These are phyloP conservation scores for Erinaceus europaeus DNA, from an alignment of 2,113 vertebrate species.

Conservation along the genomic window DNA sequence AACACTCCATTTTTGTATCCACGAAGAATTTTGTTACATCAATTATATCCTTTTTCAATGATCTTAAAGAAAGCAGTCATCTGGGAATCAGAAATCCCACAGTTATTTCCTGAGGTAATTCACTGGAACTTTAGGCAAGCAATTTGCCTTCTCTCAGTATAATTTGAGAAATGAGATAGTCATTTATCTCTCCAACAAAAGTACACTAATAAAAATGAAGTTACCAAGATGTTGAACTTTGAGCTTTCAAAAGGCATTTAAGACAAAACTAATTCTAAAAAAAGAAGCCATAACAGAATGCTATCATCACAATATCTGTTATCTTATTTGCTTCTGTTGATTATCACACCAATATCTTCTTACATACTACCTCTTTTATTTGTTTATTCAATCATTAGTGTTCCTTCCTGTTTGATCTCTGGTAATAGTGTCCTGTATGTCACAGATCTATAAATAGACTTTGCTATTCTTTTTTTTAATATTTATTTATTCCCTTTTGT, in stretches of 20 bases:
- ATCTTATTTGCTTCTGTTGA: neutral
- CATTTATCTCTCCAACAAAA: neutral
- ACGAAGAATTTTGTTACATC: slow-evolving; percentile 49
- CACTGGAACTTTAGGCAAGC: neutral
- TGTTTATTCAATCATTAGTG: neutral
- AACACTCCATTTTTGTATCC: slow-evolving; percentile 38
- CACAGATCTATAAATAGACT: no score
- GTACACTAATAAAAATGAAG: neutral
- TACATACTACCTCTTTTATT: neutral
- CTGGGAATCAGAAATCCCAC: neutral
- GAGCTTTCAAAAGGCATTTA: slow-evolving; percentile 13
- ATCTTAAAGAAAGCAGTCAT: slow-evolving; percentile 41
- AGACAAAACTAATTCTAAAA: slow-evolving; percentile 15
- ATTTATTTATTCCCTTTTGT: no score
- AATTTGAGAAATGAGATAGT: neutral
- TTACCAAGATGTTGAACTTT: neutral
- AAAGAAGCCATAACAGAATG: neutral
- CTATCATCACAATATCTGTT: neutral
- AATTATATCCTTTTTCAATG: slow-evolving; percentile 38
- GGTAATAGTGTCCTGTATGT: no score
- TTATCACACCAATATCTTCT: neutral
- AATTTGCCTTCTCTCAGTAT: neutral
- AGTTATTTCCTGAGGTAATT: neutral
- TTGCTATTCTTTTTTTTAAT: no score
- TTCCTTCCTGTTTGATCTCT: neutral